A percentile compares a stretch with the other conserved stretches of the same genome.
Conservation (phyloP, 1,140 invertebrate species). For the Hypsibius dujardini region DNA sequence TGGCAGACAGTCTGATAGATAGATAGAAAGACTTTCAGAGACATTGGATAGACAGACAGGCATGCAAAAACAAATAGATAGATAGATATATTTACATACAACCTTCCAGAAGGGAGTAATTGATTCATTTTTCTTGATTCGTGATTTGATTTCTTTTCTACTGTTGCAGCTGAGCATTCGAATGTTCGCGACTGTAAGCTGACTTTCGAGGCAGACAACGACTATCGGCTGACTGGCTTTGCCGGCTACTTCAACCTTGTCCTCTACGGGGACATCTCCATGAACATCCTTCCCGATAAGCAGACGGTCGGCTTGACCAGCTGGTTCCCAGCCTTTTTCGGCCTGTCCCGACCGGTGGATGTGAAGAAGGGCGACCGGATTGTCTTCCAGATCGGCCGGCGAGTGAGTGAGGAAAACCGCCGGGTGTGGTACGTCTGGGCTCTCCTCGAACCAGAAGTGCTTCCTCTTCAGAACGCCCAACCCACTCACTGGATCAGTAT, state of each 20-base stretch:
- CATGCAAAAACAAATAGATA: too few species aligned
- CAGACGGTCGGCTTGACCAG: slow-evolving; percentile 80
- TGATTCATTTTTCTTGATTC: too few species aligned
- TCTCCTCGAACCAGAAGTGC: slow-evolving; percentile 45
- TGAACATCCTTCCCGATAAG: slow-evolving; percentile 73
- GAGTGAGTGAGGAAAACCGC: slow-evolving; percentile 45
- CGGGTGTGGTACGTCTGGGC: slow-evolving; percentile 96
- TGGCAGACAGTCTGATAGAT: too few species aligned
- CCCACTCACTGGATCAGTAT: slow-evolving; percentile 3
- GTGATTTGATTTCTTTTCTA: too few species aligned
- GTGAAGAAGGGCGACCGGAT: slow-evolving; percentile 50
- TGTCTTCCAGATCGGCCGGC: slow-evolving; percentile 62
- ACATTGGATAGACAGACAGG: too few species aligned
- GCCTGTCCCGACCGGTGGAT: slow-evolving; percentile 59
- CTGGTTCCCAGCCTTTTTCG: slow-evolving; percentile 92
- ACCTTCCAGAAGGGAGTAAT: too few species aligned
- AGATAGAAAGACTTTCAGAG: too few species aligned
- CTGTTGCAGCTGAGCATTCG: slow-evolving; percentile 31
- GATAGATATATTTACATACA: too few species aligned
- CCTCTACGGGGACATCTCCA: slow-evolving; percentile 59
- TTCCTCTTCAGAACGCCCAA: slow-evolving; percentile 48
- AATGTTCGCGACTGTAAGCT: slow-evolving; percentile 52
- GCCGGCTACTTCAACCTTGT: slow-evolving; percentile 80
- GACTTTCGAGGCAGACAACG: slow-evolving; percentile 49
- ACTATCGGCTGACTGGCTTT: slow-evolving; percentile 73